Base-by-base conservation (phyloP, 92 coral and sea anemone species). In the Porites cylindrica region DNA sequence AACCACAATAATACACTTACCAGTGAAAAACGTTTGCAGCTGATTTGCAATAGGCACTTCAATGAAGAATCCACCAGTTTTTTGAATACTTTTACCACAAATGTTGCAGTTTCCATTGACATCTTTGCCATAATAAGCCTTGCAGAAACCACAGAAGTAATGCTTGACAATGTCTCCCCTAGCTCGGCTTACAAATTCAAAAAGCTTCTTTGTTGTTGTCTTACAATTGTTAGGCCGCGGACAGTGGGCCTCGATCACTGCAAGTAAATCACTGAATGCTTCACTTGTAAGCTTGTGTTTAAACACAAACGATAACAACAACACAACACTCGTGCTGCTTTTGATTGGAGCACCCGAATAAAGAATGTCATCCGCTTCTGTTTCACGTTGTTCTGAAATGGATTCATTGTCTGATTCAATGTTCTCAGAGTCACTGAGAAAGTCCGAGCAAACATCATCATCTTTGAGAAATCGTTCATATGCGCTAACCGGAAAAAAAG, bases 221-320 rank as follows among this genome's bases (percentile, higher is more conserved):
- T 82, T 77, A 77, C 88, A 88, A 73, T 54, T 73, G 81, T 86
- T 90, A 13, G 93, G 93, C 26, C 82, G 76, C 3, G 87, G 88
- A 47, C 93, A 86, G 83, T 86, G 91, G 12, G 88, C 88, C 65
- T 91, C 94, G 51, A 91, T 87, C 20, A 90, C 88, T 19, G 86
- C 43, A 16, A 90, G 90, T 6, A 90, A 77, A 50, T 90, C 93
- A 26, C 23, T 51, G 21, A 90, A 90, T 23, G 87, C 76, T 65
- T 81, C 83, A 3, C 85, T 52, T 8, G 84, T 86, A 58, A 91
- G 87, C 64, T 76, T 82, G 58, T 91, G 91, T 84, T 91, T 91
- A 59, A 73, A 71, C 47, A 77, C 80, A 81, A 91, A 91, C 38
- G 93, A 68, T 69, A 81, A 63, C 19, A 77, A 51, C 66, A 91